Evolutionary conservation across 1,140 invertebrate genomes (phyloP), one percentile per base, ranked within the genome.

Genomic region (Drosophila melanica): DNA sequence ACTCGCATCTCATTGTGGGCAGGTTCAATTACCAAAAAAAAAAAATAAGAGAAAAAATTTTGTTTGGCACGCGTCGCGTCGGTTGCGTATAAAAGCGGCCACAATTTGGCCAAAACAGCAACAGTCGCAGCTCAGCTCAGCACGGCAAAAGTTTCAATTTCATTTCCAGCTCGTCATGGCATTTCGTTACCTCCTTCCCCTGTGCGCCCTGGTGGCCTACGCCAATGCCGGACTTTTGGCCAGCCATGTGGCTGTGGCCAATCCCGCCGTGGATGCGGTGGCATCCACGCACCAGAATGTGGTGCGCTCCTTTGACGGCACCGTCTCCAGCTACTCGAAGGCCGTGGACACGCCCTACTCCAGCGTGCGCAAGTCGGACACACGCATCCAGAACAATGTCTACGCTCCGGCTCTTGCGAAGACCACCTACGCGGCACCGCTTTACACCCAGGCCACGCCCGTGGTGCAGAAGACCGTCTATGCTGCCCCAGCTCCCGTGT

Each of bases 301-400:
- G 11, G 79, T 94, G 16, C 92, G 94, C 33, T 93, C 93, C 35
- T 90, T 94, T 33, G 94, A 92, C 64, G 94, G 94, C 70, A 94
- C 93, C n/a, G 92, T 94, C 3, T 94, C 94, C 44, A 92, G 93
- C 69, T 94, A 94, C 92, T 93, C 93, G 64, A 95, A 94, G 90
- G 93, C 94, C 11, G 93, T 94, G 9, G 94, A 95, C 71, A 94
- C 93, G 33, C 93, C 94, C 12, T 94, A 93, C 92, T 94, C 94
- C 62, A 94, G 93, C 79, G 94, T 95, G 11, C 93, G 94, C 69
- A 95, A 94, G 92, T 93, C 92, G 78, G 94, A 94, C 84, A 94
- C 93, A 0, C 92, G 94, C 42, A 77, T 90, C 69, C 80, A 89
- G 41, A 89, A 89, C 42, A 89, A 89, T 23, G 94, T 92, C 11